These are phyloP conservation scores for Zenarchopterus dispar DNA, from an alignment of 2,797 vertebrate species.

Conservation along the genomic window DNA sequence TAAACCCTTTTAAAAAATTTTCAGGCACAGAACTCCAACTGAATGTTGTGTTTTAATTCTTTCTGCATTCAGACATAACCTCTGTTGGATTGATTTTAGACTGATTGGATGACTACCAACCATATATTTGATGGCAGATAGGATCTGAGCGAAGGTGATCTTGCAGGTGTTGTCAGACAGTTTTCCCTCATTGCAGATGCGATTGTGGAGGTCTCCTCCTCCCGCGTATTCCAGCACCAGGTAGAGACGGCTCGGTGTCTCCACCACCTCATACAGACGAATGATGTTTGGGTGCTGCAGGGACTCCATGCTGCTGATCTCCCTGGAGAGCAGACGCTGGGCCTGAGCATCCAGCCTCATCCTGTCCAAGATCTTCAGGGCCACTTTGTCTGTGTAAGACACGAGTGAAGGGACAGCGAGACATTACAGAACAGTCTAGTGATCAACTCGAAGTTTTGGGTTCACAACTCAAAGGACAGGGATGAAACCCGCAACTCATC, in stretches of 20 bases:
- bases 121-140: slow-evolving; percentile 95
- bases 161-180: slow-evolving; percentile 87
- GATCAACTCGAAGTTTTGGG: not conserved
- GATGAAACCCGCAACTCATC: too few relatives aligned
- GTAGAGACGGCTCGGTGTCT: slow-evolving; percentile 89
- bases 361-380: slow-evolving; percentile 95
- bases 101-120: slow-evolving; percentile 75
- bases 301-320: slow-evolving; percentile 93
- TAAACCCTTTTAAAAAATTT: too few relatives aligned
- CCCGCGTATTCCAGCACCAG: slow-evolving; percentile 94
- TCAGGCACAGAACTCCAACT: too few relatives aligned
- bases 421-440: not conserved
- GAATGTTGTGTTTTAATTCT: too few relatives aligned
- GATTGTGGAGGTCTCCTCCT: slow-evolving; percentile 92
- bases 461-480: not conserved
- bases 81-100: not conserved
- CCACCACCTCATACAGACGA: slow-evolving; percentile 93
- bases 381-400: slow-evolving; percentile 89
- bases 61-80: too few relatives aligned
- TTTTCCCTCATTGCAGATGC: slow-evolving; percentile 87
- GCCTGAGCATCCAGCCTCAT: slow-evolving; percentile 88
- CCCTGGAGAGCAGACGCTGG: slow-evolving; percentile 88
- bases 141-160: slow-evolving; percentile 91
- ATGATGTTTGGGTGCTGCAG: slow-evolving; percentile 92
- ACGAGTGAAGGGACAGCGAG: not conserved